Evolutionary conservation across 1,140 invertebrate species (phyloP), one percentile per base, ranked within the genome.

Genomic region (Drosophila saltans): DNA sequence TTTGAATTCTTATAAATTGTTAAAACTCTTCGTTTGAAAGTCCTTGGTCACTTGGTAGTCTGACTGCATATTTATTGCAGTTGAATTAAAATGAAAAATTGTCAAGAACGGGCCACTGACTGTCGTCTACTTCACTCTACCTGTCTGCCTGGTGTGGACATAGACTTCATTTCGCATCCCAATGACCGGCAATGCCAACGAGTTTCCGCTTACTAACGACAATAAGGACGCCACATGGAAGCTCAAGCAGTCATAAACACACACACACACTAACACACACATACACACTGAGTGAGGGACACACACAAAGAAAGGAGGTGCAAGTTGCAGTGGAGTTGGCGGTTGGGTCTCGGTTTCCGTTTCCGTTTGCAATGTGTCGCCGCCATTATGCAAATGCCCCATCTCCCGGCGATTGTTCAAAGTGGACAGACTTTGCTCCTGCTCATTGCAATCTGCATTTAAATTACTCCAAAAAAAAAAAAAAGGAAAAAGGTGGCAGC

Each of bases 371-470:
- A 86, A 86, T 86, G 83, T 88, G 83, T 88, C 84, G 80, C 80
- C 77, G 73, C 76, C 80, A 89, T 83, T 89, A 89, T 88, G 83
- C 84, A 89, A 89, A 88, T 88, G 73, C 30, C 11, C 43, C 45
- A 16, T 24, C 45, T 52, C 21, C 6, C 2, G 3, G 8, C 45
- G 24, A 26, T 43, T 65, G 72, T 62, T 59, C 62, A 72, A 69
- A 75, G 72, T 77, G 74, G 73, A 77, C 75, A 66, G 57, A 64
- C 45, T 52, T 16, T 16, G 45, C 45, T 52, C n/a, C 78, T 78
- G 81, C 82, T 78, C 75, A 83, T 77, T 88, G 83, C 84, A 88
- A 88, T 89, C 84, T 89, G 84, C 84, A 89, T 89, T 90, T 81
- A 81, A 89, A 89, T 89, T 85, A 89, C 84, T 81, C 77, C 43